Evolutionary conservation across 2,113 vertebrate genomes (phyloP).

Genomic region (Etheostoma spectabile): DNA sequence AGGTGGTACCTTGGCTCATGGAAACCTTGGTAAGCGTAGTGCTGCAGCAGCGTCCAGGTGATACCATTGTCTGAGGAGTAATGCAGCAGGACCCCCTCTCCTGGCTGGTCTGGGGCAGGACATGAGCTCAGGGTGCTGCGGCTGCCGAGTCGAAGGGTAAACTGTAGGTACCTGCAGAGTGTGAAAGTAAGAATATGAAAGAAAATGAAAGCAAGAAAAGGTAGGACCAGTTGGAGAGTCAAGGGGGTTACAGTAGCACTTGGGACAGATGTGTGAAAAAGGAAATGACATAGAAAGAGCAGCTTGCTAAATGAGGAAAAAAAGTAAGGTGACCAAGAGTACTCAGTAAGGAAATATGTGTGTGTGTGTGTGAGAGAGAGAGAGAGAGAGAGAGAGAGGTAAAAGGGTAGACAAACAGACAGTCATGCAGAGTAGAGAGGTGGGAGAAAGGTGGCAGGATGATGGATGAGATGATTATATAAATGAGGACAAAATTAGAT

Average conservation of each 20-base stretch:
- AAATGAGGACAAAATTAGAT: slow-evolving; percentile 65
- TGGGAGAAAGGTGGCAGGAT: slow-evolving; percentile 44
- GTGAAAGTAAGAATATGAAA: background rate
- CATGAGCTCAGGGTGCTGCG: slow-evolving; percentile 95
- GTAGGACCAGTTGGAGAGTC: background rate
- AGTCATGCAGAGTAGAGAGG: slow-evolving; percentile 31
- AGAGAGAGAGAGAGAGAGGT: background rate
- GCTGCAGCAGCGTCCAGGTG: slow-evolving; percentile 96
- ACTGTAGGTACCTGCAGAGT: slow-evolving; percentile 92
- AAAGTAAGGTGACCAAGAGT: slow-evolving; percentile 34
- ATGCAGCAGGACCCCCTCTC: slow-evolving; percentile 95
- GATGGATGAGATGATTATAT: slow-evolving; percentile 72
- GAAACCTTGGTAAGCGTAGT: slow-evolving; percentile 95
- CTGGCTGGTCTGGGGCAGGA: slow-evolving; percentile 94
- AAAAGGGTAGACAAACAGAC: slow-evolving; percentile 56
- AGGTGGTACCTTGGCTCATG: slow-evolving; percentile 92
- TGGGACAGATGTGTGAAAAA: background rate
- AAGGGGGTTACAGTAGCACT: background rate
- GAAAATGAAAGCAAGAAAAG: background rate
- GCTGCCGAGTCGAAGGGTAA: slow-evolving; percentile 94
- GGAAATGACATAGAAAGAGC: slow-evolving; percentile 19
- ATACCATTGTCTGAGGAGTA: slow-evolving; percentile 97
- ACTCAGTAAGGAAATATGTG: slow-evolving; percentile 14
- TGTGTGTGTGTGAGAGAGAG: background rate
- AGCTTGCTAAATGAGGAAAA: slow-evolving; percentile 36